Base-by-base conservation (phyloP, 2,113 vertebrate genomes). In the Mesoclemmys tuberculata region DNA sequence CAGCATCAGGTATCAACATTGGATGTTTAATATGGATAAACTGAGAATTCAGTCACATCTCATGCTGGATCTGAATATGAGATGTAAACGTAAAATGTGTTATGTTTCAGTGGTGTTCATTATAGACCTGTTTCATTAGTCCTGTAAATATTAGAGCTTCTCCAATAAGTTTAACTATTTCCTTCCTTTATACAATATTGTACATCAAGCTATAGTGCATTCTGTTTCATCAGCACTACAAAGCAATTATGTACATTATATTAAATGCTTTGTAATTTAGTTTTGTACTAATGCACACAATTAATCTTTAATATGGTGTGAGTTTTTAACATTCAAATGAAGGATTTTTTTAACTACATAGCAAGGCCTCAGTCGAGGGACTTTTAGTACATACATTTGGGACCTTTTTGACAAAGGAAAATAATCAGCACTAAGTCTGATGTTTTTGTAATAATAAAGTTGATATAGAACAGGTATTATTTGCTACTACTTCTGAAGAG, bases 251-350 rank as follows among this genome's bases (percentile, higher is more conserved):
- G 2, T 75, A 64, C 22, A 84, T 86, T 48, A 35, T 49, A 41
- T 3, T 29, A 21, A 35, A 22, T 86, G 44, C 51, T 77, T 80
- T 83, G 74, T n/a, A 86, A 51, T 51, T 8, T 41, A 81, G 77
- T 54, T 68, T 9, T n/a, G 2, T 27, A 80, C 52, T 21, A 84
- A 13, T 29, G 68, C 78, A 88, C 54, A 83, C 80, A 88, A 92
- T 29, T 58, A 77, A 96, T 38, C 18, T 89, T 85, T 88, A 84
- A 88, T 71, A 94, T 91, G 80, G 80, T 94, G 85, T 31, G 80
- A 71, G n/a, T 64, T 79, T 89, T 81, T 46, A 94, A 91, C 16
- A 78, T 68, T 82, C 51, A 94, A 71, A 58, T 82, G 24, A 64
- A 87, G 27, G 75, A 48, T 14, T 91, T n/a, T n/a, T 58, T 90